Evolutionary conservation across 2,797 vertebrate genomes (phyloP).

Genomic region (Ctenopoma multispine): DNA sequence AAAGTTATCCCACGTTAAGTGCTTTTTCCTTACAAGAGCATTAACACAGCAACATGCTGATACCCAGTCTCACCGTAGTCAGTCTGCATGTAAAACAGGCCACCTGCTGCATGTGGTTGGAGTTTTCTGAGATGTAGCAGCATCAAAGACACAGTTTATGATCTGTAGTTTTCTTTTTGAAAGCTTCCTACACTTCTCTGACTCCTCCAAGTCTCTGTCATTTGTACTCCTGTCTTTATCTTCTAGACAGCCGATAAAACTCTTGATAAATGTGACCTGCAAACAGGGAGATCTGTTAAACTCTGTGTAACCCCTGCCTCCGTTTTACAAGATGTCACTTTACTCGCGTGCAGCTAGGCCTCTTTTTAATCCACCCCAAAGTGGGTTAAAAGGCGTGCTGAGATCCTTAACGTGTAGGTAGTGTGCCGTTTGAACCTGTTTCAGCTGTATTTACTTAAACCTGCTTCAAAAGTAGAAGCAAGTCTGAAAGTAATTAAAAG

Average conservation of each 20-base stretch:
- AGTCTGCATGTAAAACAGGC: no score
- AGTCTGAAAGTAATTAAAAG: background rate
- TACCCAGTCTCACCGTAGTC: no score
- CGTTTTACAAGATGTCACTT: conserved; percentile 31
- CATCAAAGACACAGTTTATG: background rate
- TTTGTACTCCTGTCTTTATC: background rate
- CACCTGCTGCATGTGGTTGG: background rate
- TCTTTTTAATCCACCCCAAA: conserved; percentile 50
- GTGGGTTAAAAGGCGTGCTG: conserved; percentile 49
- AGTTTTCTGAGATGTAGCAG: background rate
- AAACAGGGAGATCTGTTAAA: conserved; percentile 43
- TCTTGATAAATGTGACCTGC: conserved; percentile 6
- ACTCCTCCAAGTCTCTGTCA: background rate
- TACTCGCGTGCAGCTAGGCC: conserved; percentile 34
- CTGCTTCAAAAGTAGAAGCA: background rate
- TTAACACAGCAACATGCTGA: no score
- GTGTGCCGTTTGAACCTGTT: conserved; percentile 1
- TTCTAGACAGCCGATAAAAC: conserved; percentile 16
- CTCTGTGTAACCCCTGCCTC: conserved; percentile 40
- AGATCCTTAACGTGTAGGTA: conserved; percentile 23
- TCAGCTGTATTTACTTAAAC: background rate
- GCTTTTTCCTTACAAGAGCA: no score
- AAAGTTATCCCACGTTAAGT: no score
- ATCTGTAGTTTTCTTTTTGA: no score
- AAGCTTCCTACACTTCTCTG: background rate